These are phyloP conservation scores for Tenthredo amoena DNA, from an alignment of 2,888 invertebrate species.

Conservation along the genomic window DNA sequence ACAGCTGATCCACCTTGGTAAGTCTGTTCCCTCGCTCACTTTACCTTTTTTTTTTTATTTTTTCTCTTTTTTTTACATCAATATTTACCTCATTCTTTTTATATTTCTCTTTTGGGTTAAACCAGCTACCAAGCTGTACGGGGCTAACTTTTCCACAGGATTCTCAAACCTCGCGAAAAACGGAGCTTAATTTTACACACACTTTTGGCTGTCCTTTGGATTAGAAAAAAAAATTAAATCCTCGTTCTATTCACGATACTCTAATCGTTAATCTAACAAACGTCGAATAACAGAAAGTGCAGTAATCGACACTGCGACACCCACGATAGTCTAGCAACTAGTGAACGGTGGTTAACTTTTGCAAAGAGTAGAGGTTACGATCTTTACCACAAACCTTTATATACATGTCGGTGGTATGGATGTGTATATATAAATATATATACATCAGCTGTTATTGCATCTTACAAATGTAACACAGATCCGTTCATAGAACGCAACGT, in stretches of 20 bases:
- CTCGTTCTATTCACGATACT: not conserved
- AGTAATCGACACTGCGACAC: not conserved
- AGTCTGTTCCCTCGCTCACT: constrained; percentile 37
- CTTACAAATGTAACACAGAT: not conserved
- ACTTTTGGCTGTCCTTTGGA: not conserved
- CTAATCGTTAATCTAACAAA: not conserved
- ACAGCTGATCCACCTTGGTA: constrained; percentile 70
- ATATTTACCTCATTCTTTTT: not conserved
- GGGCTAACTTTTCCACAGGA: not conserved
- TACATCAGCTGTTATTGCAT: not conserved
- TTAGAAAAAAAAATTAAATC: not conserved
- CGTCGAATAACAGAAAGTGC: not conserved
- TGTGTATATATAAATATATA: not conserved
- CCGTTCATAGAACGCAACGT: not conserved
- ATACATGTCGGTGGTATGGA: no score
- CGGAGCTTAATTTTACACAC: not conserved
- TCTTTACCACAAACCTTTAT: constrained; percentile 27
- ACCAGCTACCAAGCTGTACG: not conserved
- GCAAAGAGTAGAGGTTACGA: constrained; percentile 35
- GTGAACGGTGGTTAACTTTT: constrained; percentile 40
- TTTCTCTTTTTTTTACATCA: not conserved
- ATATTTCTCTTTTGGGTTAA: not conserved
- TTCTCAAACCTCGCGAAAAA: not conserved
- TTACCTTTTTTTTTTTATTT: not conserved
- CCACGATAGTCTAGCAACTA: constrained; percentile 6